These are phyloP conservation scores for Sapayoa aenigma DNA, from an alignment of 2,113 vertebrate genomes.

Conservation along the genomic window DNA sequence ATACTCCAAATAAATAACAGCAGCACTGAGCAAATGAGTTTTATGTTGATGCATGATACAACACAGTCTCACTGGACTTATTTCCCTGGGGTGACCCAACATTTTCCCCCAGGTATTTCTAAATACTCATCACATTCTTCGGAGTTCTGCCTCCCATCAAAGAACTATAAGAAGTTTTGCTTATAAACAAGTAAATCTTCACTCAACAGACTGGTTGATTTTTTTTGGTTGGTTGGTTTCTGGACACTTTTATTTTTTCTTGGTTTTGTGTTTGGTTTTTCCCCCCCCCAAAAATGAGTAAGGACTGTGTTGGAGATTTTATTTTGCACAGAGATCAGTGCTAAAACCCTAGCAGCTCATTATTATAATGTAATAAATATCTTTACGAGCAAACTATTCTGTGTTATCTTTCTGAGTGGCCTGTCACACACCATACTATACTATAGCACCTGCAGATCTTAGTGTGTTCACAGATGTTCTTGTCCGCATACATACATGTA, in stretches of 20 bases:
- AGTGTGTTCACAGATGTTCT: not conserved
- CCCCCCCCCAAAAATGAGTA: not conserved
- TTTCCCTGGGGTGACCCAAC: constrained; percentile 50
- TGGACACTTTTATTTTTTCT: not conserved
- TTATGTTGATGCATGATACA: constrained; percentile 13
- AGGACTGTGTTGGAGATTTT: constrained; percentile 7
- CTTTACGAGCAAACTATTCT: not conserved
- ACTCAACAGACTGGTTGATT: not conserved
- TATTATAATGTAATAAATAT: constrained; percentile 33
- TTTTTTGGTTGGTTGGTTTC: not conserved
- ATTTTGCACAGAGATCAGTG: constrained; percentile 1
- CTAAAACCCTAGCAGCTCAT: not conserved
- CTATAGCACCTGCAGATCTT: not conserved
- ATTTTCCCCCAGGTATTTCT: constrained; percentile 37
- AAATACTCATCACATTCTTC: constrained; percentile 26
- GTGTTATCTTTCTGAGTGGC: not conserved
- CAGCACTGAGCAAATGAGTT: constrained; percentile 18
- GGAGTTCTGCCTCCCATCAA: not conserved
- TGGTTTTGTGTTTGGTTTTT: not conserved
- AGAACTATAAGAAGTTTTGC: constrained; percentile 6
- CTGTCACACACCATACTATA: not conserved
- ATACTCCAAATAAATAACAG: constrained; percentile 21
- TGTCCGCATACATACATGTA: not conserved
- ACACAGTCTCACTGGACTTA: constrained; percentile 7
- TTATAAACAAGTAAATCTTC: constrained; percentile 55